phyloP scores from a whole-genome alignment of 2,113 vertebrate species.

The Lutjanus erythropterus region DNA sequence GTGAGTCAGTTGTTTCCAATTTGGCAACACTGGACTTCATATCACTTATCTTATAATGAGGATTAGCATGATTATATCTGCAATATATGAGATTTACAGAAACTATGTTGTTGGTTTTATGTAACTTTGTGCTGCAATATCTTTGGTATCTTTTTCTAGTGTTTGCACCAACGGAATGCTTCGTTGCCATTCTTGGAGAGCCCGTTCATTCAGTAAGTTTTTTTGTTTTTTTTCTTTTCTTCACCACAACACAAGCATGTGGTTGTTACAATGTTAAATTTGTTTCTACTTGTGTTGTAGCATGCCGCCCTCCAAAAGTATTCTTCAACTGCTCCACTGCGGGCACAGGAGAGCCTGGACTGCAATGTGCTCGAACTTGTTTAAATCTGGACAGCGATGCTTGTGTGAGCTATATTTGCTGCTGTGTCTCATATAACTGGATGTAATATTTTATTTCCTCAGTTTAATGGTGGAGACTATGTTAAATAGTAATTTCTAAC shows the following conservation, averaged over 20 bases:
- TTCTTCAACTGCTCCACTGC: conserved; percentile 83
- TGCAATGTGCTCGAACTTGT: conserved; percentile 81
- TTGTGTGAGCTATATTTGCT: conserved; percentile 77
- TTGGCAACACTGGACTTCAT: not conserved
- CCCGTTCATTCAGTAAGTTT: conserved; percentile 77
- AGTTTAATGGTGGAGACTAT: not conserved
- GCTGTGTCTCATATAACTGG: not conserved
- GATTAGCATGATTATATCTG: not conserved
- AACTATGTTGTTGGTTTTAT: not conserved
- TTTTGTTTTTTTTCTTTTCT: not conserved
- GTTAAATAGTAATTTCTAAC: not conserved
- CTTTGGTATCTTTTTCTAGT: conserved; percentile 73
- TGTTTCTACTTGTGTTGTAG: conserved; percentile 59
- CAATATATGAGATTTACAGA: not conserved
- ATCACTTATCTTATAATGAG: not conserved
- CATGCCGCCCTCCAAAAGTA: conserved; percentile 75
- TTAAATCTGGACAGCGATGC: conserved; percentile 73
- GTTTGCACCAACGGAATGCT: conserved; percentile 89
- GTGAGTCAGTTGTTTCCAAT: conserved; percentile 81
- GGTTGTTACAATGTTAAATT: not conserved
- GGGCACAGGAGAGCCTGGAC: conserved; percentile 53
- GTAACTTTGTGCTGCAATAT: not conserved
- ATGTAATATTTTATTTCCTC: not conserved
- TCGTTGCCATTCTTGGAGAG: conserved; percentile 82
- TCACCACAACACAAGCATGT: not conserved